Evolutionary conservation across 2,797 vertebrate species (phyloP).

Genomic region (Amniataba percoides): DNA sequence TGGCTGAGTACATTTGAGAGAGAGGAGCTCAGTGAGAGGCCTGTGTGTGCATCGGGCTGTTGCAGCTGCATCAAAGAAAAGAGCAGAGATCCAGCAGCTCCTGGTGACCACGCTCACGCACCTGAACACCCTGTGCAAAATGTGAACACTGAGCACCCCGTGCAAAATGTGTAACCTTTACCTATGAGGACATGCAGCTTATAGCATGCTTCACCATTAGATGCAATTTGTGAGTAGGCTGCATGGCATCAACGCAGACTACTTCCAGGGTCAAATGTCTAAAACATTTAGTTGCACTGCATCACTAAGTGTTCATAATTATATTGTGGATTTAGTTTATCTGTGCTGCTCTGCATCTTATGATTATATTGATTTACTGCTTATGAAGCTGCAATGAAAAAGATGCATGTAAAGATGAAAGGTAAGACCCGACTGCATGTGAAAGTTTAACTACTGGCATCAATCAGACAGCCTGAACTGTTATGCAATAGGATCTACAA

Average conservation of each 20-base stretch:
- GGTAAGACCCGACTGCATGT: background rate
- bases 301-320: background rate
- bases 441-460: conserved; percentile 3
- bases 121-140: background rate
- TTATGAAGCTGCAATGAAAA: background rate
- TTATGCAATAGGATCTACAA: conserved; percentile 27
- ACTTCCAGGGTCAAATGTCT: background rate
- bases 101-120: background rate
- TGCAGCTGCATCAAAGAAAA: background rate
- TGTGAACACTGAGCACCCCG: background rate
- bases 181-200: background rate
- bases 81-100: background rate
- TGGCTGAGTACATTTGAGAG: background rate
- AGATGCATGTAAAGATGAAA: background rate
- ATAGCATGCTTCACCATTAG: background rate
- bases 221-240: background rate
- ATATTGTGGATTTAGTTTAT: background rate
- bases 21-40: background rate
- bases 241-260: background rate
- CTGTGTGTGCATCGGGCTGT: background rate
- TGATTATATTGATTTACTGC: background rate
- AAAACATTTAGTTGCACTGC: background rate
- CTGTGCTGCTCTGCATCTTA: background rate
- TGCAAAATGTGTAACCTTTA: background rate
- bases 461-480: background rate